phyloP scores from a whole-genome alignment of 2,113 vertebrate genomes.

The Opisthocomus hoazin region DNA sequence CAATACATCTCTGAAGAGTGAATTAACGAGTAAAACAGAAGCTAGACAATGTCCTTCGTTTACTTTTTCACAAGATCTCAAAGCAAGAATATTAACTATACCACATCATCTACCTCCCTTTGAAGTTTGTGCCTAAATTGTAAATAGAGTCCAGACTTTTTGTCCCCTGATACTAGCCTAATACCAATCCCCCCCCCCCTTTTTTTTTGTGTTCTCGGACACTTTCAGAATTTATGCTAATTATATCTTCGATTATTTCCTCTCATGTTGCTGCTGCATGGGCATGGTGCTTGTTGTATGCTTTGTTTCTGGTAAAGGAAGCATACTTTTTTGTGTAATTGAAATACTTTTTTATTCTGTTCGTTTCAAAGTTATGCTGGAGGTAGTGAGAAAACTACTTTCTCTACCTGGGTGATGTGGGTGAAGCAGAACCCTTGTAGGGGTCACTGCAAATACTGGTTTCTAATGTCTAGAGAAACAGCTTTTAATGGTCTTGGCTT shows the following conservation, averaged over 20 bases:
- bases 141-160: not conserved
- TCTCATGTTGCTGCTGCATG: not conserved
- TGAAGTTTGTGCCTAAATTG: not conserved
- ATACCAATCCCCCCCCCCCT: fast-evolving
- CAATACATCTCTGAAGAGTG: not conserved
- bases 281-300: not conserved
- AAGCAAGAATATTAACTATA: not conserved
- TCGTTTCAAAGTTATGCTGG: not conserved
- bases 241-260: not conserved
- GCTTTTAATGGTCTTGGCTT: not conserved
- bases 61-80: not conserved
- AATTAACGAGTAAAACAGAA: not conserved
- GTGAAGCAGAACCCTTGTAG: not conserved
- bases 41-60: not conserved
- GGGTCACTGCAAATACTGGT: not conserved
- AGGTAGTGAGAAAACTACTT: not conserved
- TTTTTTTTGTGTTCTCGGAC: not conserved
- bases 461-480: not conserved
- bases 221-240: not conserved
- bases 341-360: not conserved
- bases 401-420: not conserved
- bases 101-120: not conserved
- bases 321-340: not conserved
- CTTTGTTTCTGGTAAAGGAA: not conserved
- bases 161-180: not conserved